Evolutionary conservation across 2,797 vertebrate genomes (phyloP).

Genomic region (Phataginus tricuspis): DNA sequence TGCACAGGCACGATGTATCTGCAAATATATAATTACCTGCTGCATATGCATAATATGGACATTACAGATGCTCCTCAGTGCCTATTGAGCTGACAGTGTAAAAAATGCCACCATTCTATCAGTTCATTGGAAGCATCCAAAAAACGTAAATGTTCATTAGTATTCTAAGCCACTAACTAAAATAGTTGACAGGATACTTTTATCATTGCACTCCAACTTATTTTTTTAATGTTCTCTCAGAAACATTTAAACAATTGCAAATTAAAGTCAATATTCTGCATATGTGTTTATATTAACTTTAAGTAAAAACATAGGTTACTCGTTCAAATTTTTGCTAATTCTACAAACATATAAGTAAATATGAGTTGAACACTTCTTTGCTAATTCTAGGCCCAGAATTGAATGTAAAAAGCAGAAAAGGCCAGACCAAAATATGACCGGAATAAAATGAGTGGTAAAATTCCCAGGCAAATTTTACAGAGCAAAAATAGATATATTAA

Average conservation of each 20-base stretch:
- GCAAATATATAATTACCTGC: constrained; percentile 47
- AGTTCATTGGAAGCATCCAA: neutral
- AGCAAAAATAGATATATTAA: neutral
- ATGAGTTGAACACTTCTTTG: neutral
- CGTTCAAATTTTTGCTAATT: neutral
- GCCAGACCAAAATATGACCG: neutral
- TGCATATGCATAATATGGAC: constrained; percentile 21
- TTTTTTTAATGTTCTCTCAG: neutral
- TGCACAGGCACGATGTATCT: constrained; percentile 2
- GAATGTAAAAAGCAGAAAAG: constrained; percentile 3
- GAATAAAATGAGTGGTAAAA: neutral
- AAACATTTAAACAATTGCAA: constrained; percentile 32
- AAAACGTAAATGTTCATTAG: neutral
- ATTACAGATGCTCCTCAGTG: neutral
- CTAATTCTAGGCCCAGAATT: neutral
- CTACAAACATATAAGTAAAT: neutral
- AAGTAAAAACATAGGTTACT: neutral
- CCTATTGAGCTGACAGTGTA: neutral
- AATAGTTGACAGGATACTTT: neutral
- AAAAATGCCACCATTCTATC: neutral
- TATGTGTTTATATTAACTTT: constrained; percentile 12
- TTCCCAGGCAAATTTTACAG: neutral
- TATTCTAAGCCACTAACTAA: constrained; percentile 6
- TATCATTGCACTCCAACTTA: neutral
- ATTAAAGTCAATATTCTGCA: neutral